phyloP scores from a whole-genome alignment of 2,113 vertebrate species.

The Chinchilla lanigera region DNA sequence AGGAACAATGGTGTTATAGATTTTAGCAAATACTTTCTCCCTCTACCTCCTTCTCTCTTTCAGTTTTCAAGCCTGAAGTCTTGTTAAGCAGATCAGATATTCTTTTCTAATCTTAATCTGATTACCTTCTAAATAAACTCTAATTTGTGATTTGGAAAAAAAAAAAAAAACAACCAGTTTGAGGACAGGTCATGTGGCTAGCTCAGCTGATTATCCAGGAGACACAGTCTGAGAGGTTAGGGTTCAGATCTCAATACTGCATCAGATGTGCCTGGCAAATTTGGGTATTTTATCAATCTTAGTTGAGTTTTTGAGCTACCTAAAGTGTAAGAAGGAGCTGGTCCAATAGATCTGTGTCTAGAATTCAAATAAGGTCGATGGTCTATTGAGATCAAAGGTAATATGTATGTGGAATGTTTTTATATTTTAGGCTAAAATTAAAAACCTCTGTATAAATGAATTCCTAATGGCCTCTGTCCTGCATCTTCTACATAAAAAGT shows the following conservation, averaged over 20 bases:
- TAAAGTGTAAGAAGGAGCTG: neutral
- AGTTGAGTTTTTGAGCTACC: neutral
- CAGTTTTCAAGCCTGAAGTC: neutral
- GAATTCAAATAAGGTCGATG: neutral
- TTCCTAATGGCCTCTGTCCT: neutral
- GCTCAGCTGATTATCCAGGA: neutral
- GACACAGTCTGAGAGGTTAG: neutral
- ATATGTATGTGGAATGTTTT: constrained; percentile 9
- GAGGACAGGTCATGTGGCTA: neutral
- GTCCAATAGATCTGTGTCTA: neutral
- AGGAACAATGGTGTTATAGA: neutral
- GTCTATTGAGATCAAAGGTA: neutral
- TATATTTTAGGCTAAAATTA: neutral
- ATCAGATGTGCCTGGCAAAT: neutral
- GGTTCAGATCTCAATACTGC: neutral
- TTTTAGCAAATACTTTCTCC: neutral
- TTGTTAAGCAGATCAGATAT: neutral
- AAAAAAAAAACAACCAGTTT: neutral
- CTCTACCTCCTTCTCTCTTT: neutral
- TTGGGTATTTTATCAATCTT: neutral
- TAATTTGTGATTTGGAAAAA: neutral
- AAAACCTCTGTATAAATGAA: neutral
- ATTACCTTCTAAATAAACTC: neutral
- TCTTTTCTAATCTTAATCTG: neutral
- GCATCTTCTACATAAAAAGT: neutral